These are phyloP conservation scores for Leptinotarsa defecta DNA, from an alignment of 1,140 invertebrate genomes.

Conservation along the genomic window DNA sequence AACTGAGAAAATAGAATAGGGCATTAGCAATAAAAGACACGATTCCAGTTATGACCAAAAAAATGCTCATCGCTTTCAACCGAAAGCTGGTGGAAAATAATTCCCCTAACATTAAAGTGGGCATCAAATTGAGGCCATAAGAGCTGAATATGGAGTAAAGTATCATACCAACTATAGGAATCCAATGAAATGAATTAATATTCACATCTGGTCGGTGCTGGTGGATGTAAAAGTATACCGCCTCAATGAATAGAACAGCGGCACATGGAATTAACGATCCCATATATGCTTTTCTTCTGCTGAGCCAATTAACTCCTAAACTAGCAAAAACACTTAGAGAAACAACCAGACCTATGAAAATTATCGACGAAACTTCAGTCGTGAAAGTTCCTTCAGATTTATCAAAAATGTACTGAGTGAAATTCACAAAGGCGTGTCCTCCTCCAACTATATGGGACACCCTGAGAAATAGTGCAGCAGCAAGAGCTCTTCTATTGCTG, in stretches of 20 bases:
- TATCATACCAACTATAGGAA: conserved; percentile 46
- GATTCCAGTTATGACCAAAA: conserved; percentile 36
- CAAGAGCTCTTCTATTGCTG: conserved; percentile 39
- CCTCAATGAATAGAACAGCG: conserved; percentile 54
- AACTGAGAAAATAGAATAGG: conserved; percentile 50
- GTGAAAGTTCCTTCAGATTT: conserved; percentile 49
- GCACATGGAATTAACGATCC: conserved; percentile 33
- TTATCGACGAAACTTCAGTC: conserved; percentile 29
- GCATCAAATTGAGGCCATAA: conserved; percentile 42
- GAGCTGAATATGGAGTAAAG: conserved; percentile 38
- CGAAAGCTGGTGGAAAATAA: conserved; percentile 50
- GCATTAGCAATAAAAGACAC: conserved; percentile 51
- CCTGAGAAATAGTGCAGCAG: conserved; percentile 35
- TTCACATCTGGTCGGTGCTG: conserved; percentile 34
- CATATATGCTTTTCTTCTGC: conserved; percentile 39
- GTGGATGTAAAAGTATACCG: conserved; percentile 54
- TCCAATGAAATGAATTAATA: conserved; percentile 40
- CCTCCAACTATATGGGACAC: conserved; percentile 28
- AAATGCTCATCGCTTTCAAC: conserved; percentile 41
- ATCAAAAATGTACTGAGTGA: conserved; percentile 50
- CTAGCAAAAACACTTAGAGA: conserved; percentile 71
- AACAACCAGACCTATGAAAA: conserved; percentile 61
- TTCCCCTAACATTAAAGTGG: conserved; percentile 48
- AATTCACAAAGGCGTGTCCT: conserved; percentile 29
- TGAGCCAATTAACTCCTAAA: conserved; percentile 57